Conservation (phyloP, 37 sponge, comb jelly and placozoan genomes). For the Petrosia ficiformis region DNA sequence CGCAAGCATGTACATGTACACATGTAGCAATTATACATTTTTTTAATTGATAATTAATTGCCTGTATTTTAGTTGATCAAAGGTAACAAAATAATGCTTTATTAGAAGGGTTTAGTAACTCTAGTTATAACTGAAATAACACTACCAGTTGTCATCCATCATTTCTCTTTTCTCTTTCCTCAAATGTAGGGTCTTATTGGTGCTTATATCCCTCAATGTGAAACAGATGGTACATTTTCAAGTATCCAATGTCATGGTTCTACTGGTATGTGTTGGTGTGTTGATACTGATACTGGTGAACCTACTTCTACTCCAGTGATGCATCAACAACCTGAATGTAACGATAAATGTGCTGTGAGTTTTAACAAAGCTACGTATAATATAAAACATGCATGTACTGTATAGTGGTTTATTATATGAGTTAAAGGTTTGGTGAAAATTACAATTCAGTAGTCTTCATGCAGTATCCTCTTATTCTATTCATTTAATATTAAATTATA, state of each 20-base stretch:
- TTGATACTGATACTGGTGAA: constrained; percentile 36
- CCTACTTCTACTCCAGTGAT: constrained; percentile 5
- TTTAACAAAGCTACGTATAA: neutral
- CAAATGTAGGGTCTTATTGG: constrained; percentile 21
- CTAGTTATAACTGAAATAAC: too few relatives aligned
- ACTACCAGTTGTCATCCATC: too few relatives aligned
- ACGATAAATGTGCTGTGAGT: neutral
- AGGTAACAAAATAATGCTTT: too few relatives aligned
- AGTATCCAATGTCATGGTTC: constrained; percentile 43
- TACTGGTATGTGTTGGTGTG: constrained; percentile 78
- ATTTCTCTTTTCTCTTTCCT: neutral
- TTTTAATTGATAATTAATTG: too few relatives aligned
- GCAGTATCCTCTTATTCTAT: neutral
- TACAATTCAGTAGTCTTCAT: neutral
- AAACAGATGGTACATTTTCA: constrained; percentile 28
- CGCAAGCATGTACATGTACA: too few relatives aligned
- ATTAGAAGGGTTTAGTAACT: too few relatives aligned
- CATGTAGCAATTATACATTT: too few relatives aligned
- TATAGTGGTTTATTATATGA: neutral
- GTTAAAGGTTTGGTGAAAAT: neutral
- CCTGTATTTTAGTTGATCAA: too few relatives aligned
- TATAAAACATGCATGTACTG: neutral
- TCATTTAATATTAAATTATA: neutral
- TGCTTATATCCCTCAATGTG: constrained; percentile 46
- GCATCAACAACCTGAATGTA: neutral